phyloP scores from a whole-genome alignment of 1,140 invertebrate genomes.

The Penaeus indicus region DNA sequence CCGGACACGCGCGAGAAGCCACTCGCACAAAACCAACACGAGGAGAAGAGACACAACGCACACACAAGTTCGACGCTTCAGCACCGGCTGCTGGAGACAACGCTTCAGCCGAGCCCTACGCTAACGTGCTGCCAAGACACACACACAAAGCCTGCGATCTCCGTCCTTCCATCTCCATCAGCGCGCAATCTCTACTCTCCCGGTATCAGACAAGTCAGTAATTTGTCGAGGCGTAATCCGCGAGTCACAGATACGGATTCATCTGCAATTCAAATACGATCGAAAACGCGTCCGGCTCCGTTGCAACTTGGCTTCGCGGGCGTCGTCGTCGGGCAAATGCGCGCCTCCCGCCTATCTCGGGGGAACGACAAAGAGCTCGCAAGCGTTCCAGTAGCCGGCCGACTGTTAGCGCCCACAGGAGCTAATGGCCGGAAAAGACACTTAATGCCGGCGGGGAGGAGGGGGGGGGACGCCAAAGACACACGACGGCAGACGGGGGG shows the following conservation, averaged over 20 bases:
- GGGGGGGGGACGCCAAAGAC: not conserved
- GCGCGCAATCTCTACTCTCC: conserved; percentile 18
- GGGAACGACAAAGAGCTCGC: too few relatives aligned
- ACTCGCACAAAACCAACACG: too few relatives aligned
- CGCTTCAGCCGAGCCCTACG: too few relatives aligned
- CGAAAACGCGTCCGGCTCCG: conserved; percentile 53
- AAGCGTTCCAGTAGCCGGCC: too few relatives aligned
- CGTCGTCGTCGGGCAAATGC: conserved; percentile 36
- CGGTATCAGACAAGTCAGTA: conserved; percentile 56
- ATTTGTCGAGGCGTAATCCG: conserved; percentile 60
- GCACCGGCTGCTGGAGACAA: too few relatives aligned
- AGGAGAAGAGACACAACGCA: too few relatives aligned
- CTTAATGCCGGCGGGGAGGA: not conserved
- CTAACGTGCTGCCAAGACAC: too few relatives aligned
- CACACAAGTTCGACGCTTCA: too few relatives aligned
- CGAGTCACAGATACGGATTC: conserved; percentile 59
- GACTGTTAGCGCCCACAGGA: too few relatives aligned
- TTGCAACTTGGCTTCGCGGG: conserved; percentile 52
- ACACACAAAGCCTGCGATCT: not conserved
- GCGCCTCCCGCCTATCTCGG: too few relatives aligned
- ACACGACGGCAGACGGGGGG: not conserved
- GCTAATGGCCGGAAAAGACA: too few relatives aligned
- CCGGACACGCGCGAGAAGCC: too few relatives aligned
- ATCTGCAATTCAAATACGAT: conserved; percentile 62
- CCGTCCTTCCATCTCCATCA: conserved; percentile 49